Percentiles rank a stretch among this genome's conserved stretches.
Evolutionary conservation across 2,888 invertebrate species (phyloP).

Genomic region (Alentia gelatinosa): DNA sequence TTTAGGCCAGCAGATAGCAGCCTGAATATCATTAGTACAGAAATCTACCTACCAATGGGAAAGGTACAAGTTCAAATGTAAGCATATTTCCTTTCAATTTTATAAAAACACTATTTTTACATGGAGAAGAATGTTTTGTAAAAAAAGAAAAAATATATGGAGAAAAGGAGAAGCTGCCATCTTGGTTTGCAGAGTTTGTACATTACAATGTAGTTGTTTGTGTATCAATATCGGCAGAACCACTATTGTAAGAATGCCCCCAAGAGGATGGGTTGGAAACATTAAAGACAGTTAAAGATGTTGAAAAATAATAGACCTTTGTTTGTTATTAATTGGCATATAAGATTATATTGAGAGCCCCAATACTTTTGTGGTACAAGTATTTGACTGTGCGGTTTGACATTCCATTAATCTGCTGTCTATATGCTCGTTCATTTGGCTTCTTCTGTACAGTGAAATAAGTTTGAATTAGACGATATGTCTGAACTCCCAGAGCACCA

Average conservation of each 20-base stretch:
- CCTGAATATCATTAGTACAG: neutral
- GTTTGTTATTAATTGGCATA: no score
- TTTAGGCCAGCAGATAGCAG: neutral
- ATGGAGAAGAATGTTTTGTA: constrained; percentile 44
- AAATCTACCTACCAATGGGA: neutral
- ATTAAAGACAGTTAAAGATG: constrained; percentile 46
- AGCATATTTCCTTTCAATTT: constrained; percentile 19
- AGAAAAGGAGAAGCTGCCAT: constrained; percentile 18
- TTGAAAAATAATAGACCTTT: constrained; percentile 5
- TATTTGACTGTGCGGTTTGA: no score
- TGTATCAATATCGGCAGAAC: constrained; percentile 34
- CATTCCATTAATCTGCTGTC: no score
- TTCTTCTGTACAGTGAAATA: no score
- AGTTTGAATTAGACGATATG: no score
- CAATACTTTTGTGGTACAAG: no score
- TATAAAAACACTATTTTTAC: constrained; percentile 48
- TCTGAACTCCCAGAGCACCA: no score
- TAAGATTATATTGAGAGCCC: no score
- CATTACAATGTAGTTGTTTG: constrained; percentile 45
- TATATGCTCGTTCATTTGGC: no score
- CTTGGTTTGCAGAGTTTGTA: constrained; percentile 46
- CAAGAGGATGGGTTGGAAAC: neutral
- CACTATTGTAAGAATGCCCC: neutral
- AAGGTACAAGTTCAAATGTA: constrained; percentile 30
- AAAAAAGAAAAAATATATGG: constrained; percentile 23